phyloP scores from a whole-genome alignment of 2,888 invertebrate species.

The Dorcus hopei region DNA sequence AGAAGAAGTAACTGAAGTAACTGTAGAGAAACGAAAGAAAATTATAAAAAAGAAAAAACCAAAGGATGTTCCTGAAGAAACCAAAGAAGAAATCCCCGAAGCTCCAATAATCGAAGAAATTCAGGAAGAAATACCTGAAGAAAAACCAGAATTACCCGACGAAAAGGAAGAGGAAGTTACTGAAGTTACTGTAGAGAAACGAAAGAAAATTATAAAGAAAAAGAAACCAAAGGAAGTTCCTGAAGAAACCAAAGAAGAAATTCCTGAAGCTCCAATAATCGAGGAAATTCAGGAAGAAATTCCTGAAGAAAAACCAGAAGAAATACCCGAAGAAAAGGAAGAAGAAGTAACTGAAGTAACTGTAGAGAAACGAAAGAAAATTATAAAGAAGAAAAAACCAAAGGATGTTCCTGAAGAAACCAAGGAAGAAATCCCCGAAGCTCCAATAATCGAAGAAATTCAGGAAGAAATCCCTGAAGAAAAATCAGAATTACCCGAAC shows the following conservation, averaged over 20 bases:
- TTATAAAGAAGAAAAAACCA: conserved; percentile 5
- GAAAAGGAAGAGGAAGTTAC: no score
- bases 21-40: conserved; percentile 4
- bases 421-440: neutral
- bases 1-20: neutral
- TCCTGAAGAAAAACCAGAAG: no score
- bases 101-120: neutral
- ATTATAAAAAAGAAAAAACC: conserved; percentile 6
- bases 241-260: conserved; percentile 20
- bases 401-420: conserved; percentile 6
- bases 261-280: neutral
- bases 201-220: conserved; percentile 4
- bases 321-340: conserved; percentile 8
- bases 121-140: conserved; percentile 17
- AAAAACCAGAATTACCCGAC: neutral
- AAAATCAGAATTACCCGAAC: conserved; percentile 6
- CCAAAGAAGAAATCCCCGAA: neutral
- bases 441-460: neutral
- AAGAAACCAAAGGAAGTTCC: conserved; percentile 14
- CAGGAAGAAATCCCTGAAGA: conserved; percentile 15
- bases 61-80: conserved; percentile 4
- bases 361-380: conserved; percentile 5
- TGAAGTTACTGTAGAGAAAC: neutral
- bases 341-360: neutral
- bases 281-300: no score